Evolutionary conservation across 2,797 vertebrate species (phyloP), one percentile per base, ranked within the genome.

Genomic region (Xenops minutus): DNA sequence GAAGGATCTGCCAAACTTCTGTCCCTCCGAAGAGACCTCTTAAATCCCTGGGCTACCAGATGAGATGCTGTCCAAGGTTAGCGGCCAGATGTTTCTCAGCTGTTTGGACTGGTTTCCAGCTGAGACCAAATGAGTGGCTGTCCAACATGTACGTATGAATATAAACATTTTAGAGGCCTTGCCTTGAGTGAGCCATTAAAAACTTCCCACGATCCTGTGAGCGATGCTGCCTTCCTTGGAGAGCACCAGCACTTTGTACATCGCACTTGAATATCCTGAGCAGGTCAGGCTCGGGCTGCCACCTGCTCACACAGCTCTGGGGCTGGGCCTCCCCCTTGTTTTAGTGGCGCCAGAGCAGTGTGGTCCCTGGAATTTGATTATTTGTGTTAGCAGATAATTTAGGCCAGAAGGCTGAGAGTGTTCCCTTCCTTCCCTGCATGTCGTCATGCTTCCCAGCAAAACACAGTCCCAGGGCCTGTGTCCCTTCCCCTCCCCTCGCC

Each of bases 321-420:
- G 77, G 89, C 89, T 13, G 11, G 24, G 76, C 91, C 94, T 85
- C 92, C 92, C 85, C 89, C 78, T 85, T 16, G 39, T 8, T 66
- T 30, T 10, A 48, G 95, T 79, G 94, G 97, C 91, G 67, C 98
- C 97, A 97, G 96, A 97, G 93, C 96, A 73, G 66, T 93, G 97
- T 94, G 96, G 96, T 97, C 97, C 94, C 97, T 97, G 96, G 97
- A 97, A 97, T 97, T 92, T 92, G 95, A 97, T 98, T 98, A 97
- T 98, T 98, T 98, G 97, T 98, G 96, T 98, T 98, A 98, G 97
- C 97, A 97, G 98, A 98, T 98, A 97, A 98, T 97, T 97, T 91
- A 97, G 97, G 96, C 97, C 97, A 96, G 97, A 96, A 98, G 98
- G 92, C 92, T 91, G 94, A 96, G 94, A 95, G 59, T 4, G 88